Conservation (phyloP, 1,140 invertebrate genomes). For the Drosophila erecta region DNA sequence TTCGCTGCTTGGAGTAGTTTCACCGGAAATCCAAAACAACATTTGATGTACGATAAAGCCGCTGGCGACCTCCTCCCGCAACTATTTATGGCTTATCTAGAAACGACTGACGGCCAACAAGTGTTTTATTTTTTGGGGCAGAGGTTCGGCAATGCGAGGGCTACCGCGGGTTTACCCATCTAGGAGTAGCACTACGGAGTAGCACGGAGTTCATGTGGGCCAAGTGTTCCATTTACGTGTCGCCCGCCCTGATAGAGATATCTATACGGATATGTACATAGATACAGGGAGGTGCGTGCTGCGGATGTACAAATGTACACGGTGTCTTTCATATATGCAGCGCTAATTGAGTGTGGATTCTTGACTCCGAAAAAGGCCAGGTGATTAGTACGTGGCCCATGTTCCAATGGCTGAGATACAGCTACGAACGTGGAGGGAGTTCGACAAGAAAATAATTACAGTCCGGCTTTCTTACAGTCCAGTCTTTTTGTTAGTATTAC, state of each 20-base stretch:
- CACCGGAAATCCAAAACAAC: slow-evolving; percentile 79
- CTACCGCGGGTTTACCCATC: neutral
- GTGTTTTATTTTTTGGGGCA: slow-evolving; percentile 9
- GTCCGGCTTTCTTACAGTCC: neutral
- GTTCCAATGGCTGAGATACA: slow-evolving; percentile 44
- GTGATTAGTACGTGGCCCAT: slow-evolving; percentile 69
- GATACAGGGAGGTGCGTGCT: slow-evolving; percentile 24
- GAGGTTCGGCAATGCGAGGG: neutral
- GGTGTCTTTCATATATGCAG: slow-evolving; percentile 15
- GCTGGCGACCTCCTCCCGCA: slow-evolving; percentile 37
- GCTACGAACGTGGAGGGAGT: neutral
- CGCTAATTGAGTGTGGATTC: slow-evolving; percentile 47
- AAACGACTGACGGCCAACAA: slow-evolving; percentile 53
- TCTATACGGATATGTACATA: neutral
- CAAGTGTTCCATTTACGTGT: slow-evolving; percentile 58
- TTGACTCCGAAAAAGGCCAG: slow-evolving; percentile 52
- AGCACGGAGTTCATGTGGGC: slow-evolving; percentile 39
- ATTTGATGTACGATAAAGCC: slow-evolving; percentile 77
- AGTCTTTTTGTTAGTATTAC: too few species aligned
- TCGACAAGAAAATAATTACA: slow-evolving; percentile 15
- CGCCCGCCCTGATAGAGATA: slow-evolving; percentile 31
- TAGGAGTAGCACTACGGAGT: slow-evolving; percentile 6
- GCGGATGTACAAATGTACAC: slow-evolving; percentile 44
- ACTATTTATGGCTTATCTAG: slow-evolving; percentile 77
- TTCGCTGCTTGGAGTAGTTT: slow-evolving; percentile 60